phyloP scores from a whole-genome alignment of 2,113 vertebrate species.

The Oryzias celebensis region DNA sequence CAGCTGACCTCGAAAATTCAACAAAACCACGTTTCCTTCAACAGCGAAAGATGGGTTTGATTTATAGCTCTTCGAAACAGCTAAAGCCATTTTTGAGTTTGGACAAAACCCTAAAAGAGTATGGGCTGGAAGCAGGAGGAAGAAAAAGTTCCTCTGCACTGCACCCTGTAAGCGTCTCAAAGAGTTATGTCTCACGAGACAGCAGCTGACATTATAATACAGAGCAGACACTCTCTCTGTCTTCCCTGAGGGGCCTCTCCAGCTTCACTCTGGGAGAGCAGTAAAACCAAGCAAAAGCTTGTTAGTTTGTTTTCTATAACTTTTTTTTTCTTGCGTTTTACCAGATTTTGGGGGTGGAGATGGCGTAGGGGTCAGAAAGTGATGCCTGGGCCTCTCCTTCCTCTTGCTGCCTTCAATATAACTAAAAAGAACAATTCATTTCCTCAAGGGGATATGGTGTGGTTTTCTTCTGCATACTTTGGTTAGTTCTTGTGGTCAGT shows the following conservation, averaged over 20 bases:
- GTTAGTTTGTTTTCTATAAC: background rate
- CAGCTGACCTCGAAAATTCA: too few relatives aligned
- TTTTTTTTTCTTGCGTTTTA: too few relatives aligned
- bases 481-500: too few relatives aligned
- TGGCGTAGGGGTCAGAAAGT: too few relatives aligned
- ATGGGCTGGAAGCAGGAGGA: background rate
- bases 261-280: background rate
- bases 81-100: background rate
- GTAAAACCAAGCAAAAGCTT: background rate
- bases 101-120: background rate
- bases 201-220: slow-evolving; percentile 67
- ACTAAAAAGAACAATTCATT: too few relatives aligned
- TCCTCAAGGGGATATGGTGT: too few relatives aligned
- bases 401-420: too few relatives aligned
- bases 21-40: background rate
- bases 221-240: slow-evolving; percentile 51
- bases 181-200: slow-evolving; percentile 50
- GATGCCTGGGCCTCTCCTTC: too few relatives aligned
- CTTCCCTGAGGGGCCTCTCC: slow-evolving; percentile 40
- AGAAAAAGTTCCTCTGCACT: slow-evolving; percentile 12
- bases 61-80: background rate
- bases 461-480: too few relatives aligned
- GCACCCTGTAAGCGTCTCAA: slow-evolving; percentile 23
- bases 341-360: too few relatives aligned
- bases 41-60: background rate